phyloP scores from a whole-genome alignment of 2,888 invertebrate genomes.

The Autographa gamma region DNA sequence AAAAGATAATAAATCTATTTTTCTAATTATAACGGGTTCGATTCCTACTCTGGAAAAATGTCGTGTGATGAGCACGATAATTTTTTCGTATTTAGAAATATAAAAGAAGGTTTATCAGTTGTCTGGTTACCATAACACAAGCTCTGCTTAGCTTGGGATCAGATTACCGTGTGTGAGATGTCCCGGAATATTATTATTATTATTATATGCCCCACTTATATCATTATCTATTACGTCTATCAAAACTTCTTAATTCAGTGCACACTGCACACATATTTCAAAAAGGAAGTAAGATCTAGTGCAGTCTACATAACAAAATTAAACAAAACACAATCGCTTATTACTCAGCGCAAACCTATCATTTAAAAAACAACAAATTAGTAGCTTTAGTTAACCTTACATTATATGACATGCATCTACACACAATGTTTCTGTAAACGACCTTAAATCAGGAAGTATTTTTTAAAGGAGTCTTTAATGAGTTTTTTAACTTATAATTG shows the following conservation, averaged over 20 bases:
- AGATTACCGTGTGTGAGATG: no score
- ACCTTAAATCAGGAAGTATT: slow-evolving; percentile 48
- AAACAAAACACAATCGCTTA: not conserved
- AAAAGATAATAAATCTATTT: no score
- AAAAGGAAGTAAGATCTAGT: not conserved
- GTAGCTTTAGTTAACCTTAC: slow-evolving; percentile 21
- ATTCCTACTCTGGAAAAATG: no score
- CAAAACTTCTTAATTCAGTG: not conserved
- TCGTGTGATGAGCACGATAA: no score
- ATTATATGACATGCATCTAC: slow-evolving; percentile 32
- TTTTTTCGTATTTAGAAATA: no score
- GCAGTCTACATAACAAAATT: not conserved
- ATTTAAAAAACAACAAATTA: slow-evolving; percentile 11
- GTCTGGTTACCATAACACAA: no score
- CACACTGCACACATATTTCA: not conserved
- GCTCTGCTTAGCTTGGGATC: no score
- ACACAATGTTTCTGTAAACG: slow-evolving; percentile 28
- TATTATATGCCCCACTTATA: not conserved
- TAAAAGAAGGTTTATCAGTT: no score
- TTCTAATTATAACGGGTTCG: no score
- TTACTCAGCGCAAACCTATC: not conserved
- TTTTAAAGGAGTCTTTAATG: slow-evolving; percentile 43
- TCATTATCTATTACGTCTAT: not conserved
- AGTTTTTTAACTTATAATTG: slow-evolving; percentile 50
- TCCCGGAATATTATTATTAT: no score